phyloP scores from a whole-genome alignment of 2,797 vertebrate species.

The Syngnathus rostellatus region DNA sequence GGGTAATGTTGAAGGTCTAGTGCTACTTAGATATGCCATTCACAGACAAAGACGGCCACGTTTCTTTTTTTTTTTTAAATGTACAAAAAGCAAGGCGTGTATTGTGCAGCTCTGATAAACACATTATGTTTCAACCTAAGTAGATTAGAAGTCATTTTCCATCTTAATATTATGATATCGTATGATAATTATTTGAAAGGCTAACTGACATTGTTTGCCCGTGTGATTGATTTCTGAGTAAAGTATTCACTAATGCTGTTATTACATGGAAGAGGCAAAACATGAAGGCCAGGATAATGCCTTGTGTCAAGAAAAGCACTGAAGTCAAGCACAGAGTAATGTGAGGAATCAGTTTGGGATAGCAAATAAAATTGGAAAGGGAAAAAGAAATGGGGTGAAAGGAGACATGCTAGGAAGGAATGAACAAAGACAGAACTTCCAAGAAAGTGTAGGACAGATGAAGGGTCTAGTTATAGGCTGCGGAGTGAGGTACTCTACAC shows the following conservation, averaged over 20 bases:
- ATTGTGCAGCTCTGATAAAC: no score
- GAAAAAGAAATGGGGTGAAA: not conserved
- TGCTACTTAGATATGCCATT: no score
- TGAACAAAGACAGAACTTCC: not conserved
- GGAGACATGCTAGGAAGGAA: not conserved
- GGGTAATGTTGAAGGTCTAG: no score
- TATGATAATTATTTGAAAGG: not conserved
- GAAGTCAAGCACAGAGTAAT: not conserved
- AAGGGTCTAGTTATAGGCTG: conserved; percentile 35
- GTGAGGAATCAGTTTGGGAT: not conserved
- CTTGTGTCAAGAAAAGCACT: conserved; percentile 6
- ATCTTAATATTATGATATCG: not conserved
- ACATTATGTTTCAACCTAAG: not conserved
- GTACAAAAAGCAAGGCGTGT: no score
- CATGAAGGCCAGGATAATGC: not conserved
- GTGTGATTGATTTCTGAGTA: no score
- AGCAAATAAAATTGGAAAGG: not conserved
- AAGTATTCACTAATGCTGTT: not conserved
- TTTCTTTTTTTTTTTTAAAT: no score
- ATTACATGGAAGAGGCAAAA: not conserved
- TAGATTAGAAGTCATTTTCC: not conserved
- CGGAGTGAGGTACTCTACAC: conserved; percentile 6
- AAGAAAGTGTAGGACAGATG: conserved; percentile 1
- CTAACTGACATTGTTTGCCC: not conserved
- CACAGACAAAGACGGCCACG: no score